Evolutionary conservation across 2,797 vertebrate genomes (phyloP).

Genomic region (Erithacus rubecula): DNA sequence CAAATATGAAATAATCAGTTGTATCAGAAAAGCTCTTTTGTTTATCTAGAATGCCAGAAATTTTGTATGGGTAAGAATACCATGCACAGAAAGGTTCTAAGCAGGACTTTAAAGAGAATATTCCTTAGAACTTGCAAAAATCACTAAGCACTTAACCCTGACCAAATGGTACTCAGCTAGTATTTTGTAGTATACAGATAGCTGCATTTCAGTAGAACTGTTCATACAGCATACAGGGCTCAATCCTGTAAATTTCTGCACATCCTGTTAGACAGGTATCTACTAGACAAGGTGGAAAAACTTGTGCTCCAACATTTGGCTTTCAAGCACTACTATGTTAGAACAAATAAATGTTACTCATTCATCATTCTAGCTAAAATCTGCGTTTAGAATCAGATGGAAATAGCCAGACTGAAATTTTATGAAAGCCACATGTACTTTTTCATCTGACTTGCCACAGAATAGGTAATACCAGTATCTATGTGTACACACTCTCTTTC

Average conservation of each 20-base stretch:
- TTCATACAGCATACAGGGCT: background rate
- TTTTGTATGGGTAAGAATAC: background rate
- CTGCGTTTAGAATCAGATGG: background rate
- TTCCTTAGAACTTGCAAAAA: background rate
- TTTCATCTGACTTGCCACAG: background rate
- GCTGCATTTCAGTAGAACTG: background rate
- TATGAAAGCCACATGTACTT: background rate
- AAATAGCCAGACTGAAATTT: background rate
- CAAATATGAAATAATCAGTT: background rate
- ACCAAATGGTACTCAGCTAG: background rate
- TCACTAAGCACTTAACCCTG: background rate
- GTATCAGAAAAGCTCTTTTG: background rate
- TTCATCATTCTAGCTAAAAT: background rate
- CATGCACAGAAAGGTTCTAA: background rate
- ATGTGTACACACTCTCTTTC: background rate
- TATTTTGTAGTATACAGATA: background rate
- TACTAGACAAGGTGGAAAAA: background rate
- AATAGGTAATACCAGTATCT: background rate
- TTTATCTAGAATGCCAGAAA: background rate
- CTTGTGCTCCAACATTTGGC: background rate
- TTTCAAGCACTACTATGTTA: background rate
- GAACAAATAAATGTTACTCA: background rate
- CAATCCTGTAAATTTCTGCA: background rate
- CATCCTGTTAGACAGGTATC: background rate
- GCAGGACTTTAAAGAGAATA: background rate